Percentiles rank a stretch among this genome's conserved stretches.
phyloP scores from a whole-genome alignment of 2,888 invertebrate genomes.

The Parapristionchus giblindavisi region DNA sequence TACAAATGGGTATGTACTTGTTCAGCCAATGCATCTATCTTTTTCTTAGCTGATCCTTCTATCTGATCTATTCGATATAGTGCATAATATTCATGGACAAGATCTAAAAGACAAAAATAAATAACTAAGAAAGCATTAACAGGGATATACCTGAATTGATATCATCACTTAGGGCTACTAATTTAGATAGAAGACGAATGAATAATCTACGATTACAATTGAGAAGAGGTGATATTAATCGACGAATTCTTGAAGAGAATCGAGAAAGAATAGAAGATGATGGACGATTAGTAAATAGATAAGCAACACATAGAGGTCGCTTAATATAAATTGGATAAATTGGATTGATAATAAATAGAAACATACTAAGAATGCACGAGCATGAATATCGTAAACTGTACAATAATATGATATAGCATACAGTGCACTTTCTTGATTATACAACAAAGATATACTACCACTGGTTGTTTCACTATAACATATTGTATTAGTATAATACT shows the following conservation, averaged over 20 bases:
- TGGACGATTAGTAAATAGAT: slow-evolving; percentile 11
- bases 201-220: slow-evolving; percentile 35
- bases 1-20: not conserved
- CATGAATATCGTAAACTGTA: slow-evolving; percentile 32
- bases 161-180: slow-evolving; percentile 28
- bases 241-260: slow-evolving; percentile 8
- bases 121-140: not conserved
- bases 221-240: slow-evolving; percentile 22
- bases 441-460: slow-evolving; percentile 15
- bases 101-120: not conserved
- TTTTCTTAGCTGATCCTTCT: slow-evolving; percentile 28
- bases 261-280: slow-evolving; percentile 16
- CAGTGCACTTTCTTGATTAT: slow-evolving; percentile 25
- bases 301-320: slow-evolving; percentile 31
- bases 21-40: slow-evolving; percentile 33
- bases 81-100: slow-evolving; percentile 36
- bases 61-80: slow-evolving; percentile 21
- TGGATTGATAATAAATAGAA: not conserved
- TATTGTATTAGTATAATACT: not conserved
- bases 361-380: slow-evolving; percentile 28
- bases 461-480: slow-evolving; percentile 17
- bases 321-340: not conserved
- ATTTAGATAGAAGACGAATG: slow-evolving; percentile 5
- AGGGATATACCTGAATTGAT: slow-evolving; percentile 17
- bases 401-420: slow-evolving; percentile 25